Conservation (phyloP, 2,888 invertebrate genomes). For the Selenia dentaria region DNA sequence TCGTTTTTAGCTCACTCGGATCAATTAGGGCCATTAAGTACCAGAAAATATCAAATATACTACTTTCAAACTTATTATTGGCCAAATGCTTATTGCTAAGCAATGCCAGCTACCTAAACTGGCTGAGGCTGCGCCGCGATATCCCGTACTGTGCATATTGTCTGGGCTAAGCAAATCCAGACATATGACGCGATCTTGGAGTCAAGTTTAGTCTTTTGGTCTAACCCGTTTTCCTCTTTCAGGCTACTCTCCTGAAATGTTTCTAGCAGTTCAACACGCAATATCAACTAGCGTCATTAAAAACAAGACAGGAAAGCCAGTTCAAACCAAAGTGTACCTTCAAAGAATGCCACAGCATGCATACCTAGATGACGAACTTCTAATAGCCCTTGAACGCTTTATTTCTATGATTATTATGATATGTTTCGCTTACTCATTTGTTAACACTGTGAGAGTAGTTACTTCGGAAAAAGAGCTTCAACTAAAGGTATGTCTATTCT, state of each 20-base stretch:
- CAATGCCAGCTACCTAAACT: too few species aligned
- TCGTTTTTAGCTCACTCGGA: too few species aligned
- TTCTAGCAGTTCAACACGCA: slow-evolving; percentile 72
- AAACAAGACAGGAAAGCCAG: slow-evolving; percentile 58
- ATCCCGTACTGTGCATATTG: too few species aligned
- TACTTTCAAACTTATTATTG: too few species aligned
- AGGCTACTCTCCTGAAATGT: slow-evolving; percentile 78
- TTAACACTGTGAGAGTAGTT: slow-evolving; percentile 90
- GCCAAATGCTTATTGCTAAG: too few species aligned
- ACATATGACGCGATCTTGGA: too few species aligned
- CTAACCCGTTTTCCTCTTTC: too few species aligned
- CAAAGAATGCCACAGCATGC: slow-evolving; percentile 90
- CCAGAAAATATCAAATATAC: too few species aligned
- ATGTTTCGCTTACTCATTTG: slow-evolving; percentile 92
- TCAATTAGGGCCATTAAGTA: too few species aligned
- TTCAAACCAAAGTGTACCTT: slow-evolving; percentile 75
- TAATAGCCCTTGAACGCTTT: slow-evolving; percentile 87
- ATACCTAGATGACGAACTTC: slow-evolving; percentile 88
- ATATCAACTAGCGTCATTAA: slow-evolving; percentile 73
- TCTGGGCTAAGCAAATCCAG: too few species aligned
- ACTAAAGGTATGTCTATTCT: slow-evolving; percentile 83
- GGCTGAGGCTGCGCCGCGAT: too few species aligned
- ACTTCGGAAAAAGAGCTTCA: slow-evolving; percentile 91
- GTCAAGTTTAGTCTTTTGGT: too few species aligned
- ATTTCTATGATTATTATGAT: slow-evolving; percentile 92